A percentile compares a stretch with the other conserved stretches of the same genome.
Evolutionary conservation across 2,797 vertebrate genomes (phyloP).

Genomic region (Gymnopithys bicolor): DNA sequence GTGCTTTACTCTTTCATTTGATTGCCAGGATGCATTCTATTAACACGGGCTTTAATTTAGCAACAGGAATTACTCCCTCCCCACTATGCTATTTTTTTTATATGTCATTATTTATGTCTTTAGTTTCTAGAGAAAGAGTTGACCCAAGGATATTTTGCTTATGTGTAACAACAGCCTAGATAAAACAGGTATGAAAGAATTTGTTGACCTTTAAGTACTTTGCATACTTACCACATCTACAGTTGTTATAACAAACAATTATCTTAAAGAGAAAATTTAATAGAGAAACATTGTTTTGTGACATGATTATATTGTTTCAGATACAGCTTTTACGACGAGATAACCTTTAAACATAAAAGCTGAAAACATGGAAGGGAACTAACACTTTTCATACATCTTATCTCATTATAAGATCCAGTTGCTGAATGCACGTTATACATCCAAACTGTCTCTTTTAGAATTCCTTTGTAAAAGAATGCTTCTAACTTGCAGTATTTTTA

Average conservation of each 20-base stretch:
- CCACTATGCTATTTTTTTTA: accelerated
- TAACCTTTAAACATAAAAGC: background rate
- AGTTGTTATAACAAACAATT: background rate
- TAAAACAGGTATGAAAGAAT: background rate
- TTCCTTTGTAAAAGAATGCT: background rate
- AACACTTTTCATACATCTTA: background rate
- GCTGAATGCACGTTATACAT: background rate
- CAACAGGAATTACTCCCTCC: background rate
- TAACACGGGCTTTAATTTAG: background rate
- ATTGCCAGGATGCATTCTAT: background rate
- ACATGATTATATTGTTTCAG: background rate
- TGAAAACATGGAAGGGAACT: background rate
- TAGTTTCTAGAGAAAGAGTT: background rate
- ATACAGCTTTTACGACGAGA: background rate
- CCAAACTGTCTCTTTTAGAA: background rate
- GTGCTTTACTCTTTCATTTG: background rate
- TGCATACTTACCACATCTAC: background rate
- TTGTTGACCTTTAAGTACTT: background rate
- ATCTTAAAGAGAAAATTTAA: background rate
- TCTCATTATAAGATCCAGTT: background rate
- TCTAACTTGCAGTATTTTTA: background rate
- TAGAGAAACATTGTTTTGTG: background rate
- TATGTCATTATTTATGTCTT: background rate
- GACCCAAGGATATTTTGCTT: background rate
- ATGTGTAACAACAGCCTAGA: background rate